These are phyloP conservation scores for Siniperca obscura DNA, from an alignment of 2,797 vertebrate genomes.

Conservation along the genomic window DNA sequence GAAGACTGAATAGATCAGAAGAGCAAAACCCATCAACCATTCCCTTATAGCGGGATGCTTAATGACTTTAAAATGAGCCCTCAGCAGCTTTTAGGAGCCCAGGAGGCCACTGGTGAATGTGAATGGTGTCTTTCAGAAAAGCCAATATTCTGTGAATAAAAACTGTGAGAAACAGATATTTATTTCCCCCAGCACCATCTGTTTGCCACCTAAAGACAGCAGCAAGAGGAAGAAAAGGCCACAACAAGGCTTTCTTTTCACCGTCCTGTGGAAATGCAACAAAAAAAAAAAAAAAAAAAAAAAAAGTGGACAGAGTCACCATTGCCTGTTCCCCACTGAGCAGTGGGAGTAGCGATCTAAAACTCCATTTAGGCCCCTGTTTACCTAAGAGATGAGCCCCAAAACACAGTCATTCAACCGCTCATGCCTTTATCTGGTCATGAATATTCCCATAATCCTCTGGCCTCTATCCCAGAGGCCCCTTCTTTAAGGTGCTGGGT, in stretches of 20 bases:
- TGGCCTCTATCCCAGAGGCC: conserved; percentile 88
- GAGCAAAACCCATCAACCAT: conserved; percentile 2
- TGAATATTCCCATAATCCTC: conserved; percentile 98
- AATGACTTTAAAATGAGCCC: conserved; percentile 64
- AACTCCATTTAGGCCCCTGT: conserved; percentile 89
- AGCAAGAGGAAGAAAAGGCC: conserved; percentile 72
- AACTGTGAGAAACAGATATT: conserved; percentile 81
- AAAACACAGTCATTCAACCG: conserved; percentile 91
- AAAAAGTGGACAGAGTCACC: conserved; percentile 75
- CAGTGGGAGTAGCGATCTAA: conserved; percentile 78
- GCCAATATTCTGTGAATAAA: conserved; percentile 69
- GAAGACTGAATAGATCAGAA: background rate
- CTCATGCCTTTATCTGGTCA: conserved; percentile 90
- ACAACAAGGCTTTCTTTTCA: conserved; percentile 80
- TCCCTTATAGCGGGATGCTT: conserved; percentile 34
- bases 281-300: conserved; percentile 69
- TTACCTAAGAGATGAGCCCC: conserved; percentile 96
- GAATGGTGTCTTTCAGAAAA: conserved; percentile 64
- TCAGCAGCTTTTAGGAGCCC: conserved; percentile 52
- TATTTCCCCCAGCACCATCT: conserved; percentile 81
- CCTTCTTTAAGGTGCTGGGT: conserved; percentile 78
- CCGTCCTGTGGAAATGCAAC: conserved; percentile 71
- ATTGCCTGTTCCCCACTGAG: conserved; percentile 70
- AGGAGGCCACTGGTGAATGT: conserved; percentile 42
- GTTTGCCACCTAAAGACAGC: conserved; percentile 80